Evolutionary conservation across 2,888 invertebrate species (phyloP).

Genomic region (Neoaliturus tenellus): DNA sequence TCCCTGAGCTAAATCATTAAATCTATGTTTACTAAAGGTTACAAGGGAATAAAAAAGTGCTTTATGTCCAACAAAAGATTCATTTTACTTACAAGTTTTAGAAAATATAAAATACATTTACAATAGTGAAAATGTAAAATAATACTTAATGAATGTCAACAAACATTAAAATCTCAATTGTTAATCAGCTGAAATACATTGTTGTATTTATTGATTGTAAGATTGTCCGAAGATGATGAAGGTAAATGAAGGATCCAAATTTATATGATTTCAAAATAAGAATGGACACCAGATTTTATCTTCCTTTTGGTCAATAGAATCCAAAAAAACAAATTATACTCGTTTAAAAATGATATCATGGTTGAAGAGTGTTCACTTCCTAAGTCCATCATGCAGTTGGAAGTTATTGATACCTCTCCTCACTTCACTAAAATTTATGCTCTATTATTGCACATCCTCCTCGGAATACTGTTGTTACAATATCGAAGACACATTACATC

Average conservation of each 20-base stretch:
- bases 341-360: too few species aligned
- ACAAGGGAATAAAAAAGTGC: not conserved
- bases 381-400: too few species aligned
- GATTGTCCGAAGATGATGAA: too few species aligned
- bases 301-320: not conserved
- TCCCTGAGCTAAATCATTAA: too few species aligned
- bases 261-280: not conserved
- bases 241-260: too few species aligned
- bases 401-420: too few species aligned
- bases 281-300: not conserved
- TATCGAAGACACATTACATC: not conserved
- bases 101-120: constrained; percentile 39
- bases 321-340: not conserved
- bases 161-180: not conserved
- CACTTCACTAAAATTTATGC: not conserved
- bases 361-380: too few species aligned
- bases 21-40: too few species aligned
- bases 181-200: not conserved
- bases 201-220: too few species aligned
- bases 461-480: not conserved
- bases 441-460: not conserved
- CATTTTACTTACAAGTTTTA: constrained; percentile 18
- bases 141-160: constrained; percentile 23
- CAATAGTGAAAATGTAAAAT: constrained; percentile 19
- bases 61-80: not conserved